phyloP scores from a whole-genome alignment of 2,797 vertebrate genomes.

The Lophura swinhoii region DNA sequence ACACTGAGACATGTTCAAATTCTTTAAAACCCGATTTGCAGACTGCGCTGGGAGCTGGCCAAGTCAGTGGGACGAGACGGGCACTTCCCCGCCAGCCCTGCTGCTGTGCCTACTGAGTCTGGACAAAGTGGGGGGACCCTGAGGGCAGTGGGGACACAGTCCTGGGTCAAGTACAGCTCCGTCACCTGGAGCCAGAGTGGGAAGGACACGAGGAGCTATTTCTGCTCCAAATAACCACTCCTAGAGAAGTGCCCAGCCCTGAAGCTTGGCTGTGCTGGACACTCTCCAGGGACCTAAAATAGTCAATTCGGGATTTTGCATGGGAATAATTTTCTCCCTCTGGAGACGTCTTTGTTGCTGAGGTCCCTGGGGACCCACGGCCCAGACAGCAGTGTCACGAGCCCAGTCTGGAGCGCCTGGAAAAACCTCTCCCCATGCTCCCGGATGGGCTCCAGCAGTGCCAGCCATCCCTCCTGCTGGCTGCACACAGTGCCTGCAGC shows the following conservation, averaged over 20 bases:
- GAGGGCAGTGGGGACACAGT: neutral
- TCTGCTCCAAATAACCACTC: neutral
- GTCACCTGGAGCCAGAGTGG: rapidly evolving
- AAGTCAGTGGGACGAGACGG: constrained; percentile 60
- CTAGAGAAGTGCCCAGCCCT: neutral
- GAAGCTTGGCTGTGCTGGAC: neutral
- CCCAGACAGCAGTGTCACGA: neutral
- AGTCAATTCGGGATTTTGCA: constrained; percentile 33
- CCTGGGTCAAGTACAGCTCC: neutral
- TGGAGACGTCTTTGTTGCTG: constrained; percentile 13
- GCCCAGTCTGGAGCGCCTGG: neutral
- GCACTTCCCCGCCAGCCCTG: neutral
- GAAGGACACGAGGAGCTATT: neutral
- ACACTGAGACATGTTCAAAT: constrained; percentile 10
- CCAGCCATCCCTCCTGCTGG: neutral
- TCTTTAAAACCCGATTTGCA: constrained; percentile 18
- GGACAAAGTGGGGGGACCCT: neutral
- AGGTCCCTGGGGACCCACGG: rapidly evolving
- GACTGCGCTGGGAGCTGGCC: constrained; percentile 37
- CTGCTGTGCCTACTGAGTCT: neutral
- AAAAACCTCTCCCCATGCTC: neutral
- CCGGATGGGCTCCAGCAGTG: neutral
- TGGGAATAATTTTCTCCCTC: constrained; percentile 16
- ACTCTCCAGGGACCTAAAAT: constrained; percentile 53
- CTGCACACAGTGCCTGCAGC: neutral